Evolutionary conservation across 2,113 vertebrate species (phyloP), one percentile per base, ranked within the genome.

Genomic region (Dissostichus mawsoni): DNA sequence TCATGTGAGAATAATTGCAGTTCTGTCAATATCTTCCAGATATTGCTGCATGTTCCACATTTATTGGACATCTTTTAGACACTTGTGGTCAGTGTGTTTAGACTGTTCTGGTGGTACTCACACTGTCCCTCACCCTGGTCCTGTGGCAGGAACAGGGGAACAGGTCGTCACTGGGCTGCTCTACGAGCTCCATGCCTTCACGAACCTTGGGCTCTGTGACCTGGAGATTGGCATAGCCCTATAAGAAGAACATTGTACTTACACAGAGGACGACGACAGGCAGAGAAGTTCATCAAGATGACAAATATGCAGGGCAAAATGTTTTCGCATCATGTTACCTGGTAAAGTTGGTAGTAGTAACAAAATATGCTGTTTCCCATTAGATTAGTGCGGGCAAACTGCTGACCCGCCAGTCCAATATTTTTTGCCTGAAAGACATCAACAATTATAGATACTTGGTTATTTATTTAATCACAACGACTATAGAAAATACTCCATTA

Each of bases 341-440:
- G 95, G 84, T 98, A 96, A 78, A 99, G 98, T 89, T 96, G 97
- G 93, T 96, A 96, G 93, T 99, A 98, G 82, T 99, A 99, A 84
- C 98, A 99, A 90, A 99, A 98, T 93, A 99, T 94, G 29, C 93
- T 92, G 88, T 99, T 96, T 8, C 96, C 97, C 97, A 97, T 98
- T 47, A 99, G 97, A 69, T 96, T 93, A 75, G 92, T 95, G 78
- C 98, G 96, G 82, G 97, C 97, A 95, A 97, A 99, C 92, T 97
- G 95, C 82, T 98, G 98, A 62, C 97, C 97, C 4, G 96, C 86
- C 88, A 95, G 94, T 68, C 97, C 97, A 87, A 99, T 99, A 82
- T 93, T 96, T 92, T 94, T 96, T 53, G 94, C 97, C 98, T 99
- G 83, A 18, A 79, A 84, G 13, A 83, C 1, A 69, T 3, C 4